These are phyloP conservation scores for Platorchestia sp. DNA, from an alignment of 1,140 invertebrate genomes.

Conservation along the genomic window DNA sequence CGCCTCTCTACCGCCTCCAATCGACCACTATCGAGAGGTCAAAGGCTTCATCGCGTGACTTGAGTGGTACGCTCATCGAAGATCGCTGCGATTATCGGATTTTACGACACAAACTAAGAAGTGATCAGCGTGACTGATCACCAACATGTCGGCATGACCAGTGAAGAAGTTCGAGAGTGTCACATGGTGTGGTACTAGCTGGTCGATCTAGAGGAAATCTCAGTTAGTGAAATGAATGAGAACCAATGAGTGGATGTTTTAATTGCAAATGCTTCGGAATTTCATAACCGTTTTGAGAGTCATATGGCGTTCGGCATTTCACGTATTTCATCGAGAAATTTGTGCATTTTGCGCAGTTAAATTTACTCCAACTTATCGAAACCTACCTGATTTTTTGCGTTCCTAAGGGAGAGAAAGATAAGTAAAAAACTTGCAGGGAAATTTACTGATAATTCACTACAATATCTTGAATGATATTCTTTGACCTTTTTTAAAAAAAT, in stretches of 20 bases:
- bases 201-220: neutral
- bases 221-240: neutral
- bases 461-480: too few species aligned
- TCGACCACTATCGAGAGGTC: neutral
- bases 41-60: neutral
- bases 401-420: too few species aligned
- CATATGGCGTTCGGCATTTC: too few species aligned
- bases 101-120: neutral
- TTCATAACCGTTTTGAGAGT: too few species aligned
- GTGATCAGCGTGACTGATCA: neutral
- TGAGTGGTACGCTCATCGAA: neutral
- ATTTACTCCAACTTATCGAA: too few species aligned
- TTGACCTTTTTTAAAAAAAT: too few species aligned
- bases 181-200: neutral
- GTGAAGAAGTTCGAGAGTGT: neutral
- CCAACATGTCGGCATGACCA: neutral
- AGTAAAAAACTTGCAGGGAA: too few species aligned
- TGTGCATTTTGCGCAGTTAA: too few species aligned
- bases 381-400: too few species aligned
- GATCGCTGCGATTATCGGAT: neutral
- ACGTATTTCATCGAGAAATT: too few species aligned
- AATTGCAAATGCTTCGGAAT: neutral
- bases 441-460: too few species aligned
- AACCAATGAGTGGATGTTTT: neutral
- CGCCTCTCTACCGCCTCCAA: neutral